Evolutionary conservation across 2,113 vertebrate species (phyloP).

Genomic region (Chaetura pelagica): DNA sequence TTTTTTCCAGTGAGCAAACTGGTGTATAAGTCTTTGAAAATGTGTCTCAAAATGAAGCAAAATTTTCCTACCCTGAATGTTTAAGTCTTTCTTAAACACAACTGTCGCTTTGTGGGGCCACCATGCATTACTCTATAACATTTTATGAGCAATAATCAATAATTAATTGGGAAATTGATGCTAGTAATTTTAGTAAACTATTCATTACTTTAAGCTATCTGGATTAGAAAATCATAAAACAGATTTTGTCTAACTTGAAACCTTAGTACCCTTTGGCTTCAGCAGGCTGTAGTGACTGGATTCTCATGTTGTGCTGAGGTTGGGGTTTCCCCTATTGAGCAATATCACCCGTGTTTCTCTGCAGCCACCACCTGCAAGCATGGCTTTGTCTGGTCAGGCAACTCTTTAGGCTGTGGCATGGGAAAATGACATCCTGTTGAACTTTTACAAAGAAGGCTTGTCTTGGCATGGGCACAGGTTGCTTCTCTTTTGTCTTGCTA

Average conservation of each 20-base stretch:
- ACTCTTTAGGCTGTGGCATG: background rate
- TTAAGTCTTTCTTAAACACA: background rate
- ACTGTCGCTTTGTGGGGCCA: background rate
- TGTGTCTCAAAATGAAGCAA: background rate
- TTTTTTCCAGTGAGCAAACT: background rate
- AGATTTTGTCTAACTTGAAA: background rate
- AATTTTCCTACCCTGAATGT: background rate
- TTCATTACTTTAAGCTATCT: background rate
- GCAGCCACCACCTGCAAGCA: rapidly evolving
- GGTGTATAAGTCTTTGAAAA: background rate
- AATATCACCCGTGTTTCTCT: rapidly evolving
- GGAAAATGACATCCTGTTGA: background rate
- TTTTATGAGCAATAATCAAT: background rate
- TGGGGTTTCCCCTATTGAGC: rapidly evolving
- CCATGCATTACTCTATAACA: background rate
- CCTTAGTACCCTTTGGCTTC: background rate
- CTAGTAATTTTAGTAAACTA: background rate
- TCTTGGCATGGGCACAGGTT: background rate
- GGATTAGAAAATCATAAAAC: background rate
- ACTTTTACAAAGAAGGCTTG: background rate
- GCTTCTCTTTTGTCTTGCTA: background rate
- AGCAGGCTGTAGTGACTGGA: background rate
- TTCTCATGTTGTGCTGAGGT: rapidly evolving
- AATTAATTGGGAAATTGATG: background rate
- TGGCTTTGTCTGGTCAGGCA: background rate